Evolutionary conservation across 2,888 invertebrate species (phyloP).

Genomic region (Pemphredon lugubris): DNA sequence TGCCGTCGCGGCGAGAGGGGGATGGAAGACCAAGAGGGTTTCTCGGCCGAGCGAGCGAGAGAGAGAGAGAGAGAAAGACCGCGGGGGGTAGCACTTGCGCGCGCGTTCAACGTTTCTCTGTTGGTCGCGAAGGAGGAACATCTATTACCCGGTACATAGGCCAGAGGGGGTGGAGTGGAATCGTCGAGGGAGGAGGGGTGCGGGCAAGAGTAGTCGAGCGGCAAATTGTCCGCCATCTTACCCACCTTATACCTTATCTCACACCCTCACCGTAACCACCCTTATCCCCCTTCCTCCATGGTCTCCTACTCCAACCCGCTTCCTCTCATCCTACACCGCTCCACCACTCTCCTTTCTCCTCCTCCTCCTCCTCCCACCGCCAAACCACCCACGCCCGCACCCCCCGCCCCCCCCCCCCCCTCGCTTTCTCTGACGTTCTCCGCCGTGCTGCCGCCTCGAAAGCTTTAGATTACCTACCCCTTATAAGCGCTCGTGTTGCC

Average conservation of each 20-base stretch:
- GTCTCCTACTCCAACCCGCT: slow-evolving; percentile 56
- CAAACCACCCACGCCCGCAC: slow-evolving; percentile 51
- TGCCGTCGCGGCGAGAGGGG: background rate
- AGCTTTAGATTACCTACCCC: slow-evolving; percentile 80
- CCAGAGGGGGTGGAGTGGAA: slow-evolving; percentile 60
- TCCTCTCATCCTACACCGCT: slow-evolving; percentile 51
- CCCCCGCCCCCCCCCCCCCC: slow-evolving; percentile 47
- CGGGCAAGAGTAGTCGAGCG: slow-evolving; percentile 81
- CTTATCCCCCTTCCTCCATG: slow-evolving; percentile 61
- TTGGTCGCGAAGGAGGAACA: slow-evolving; percentile 78
- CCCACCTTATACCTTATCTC: slow-evolving; percentile 80
- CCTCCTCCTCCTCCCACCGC: slow-evolving; percentile 28
- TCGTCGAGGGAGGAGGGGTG: slow-evolving; percentile 73
- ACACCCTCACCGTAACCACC: slow-evolving; percentile 71
- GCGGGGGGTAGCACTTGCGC: slow-evolving; percentile 58
- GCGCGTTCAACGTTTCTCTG: slow-evolving; percentile 68
- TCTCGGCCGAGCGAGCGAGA: slow-evolving; percentile 23
- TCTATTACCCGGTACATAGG: slow-evolving; percentile 79
- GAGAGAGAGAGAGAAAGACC: slow-evolving; percentile 18
- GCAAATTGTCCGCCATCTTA: slow-evolving; percentile 81
- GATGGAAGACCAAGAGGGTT: slow-evolving; percentile 19
- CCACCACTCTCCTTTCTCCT: slow-evolving; percentile 32
- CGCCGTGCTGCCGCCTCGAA: slow-evolving; percentile 70
- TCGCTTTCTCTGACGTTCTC: slow-evolving; percentile 49
- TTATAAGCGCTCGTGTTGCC: slow-evolving; percentile 81